These are phyloP conservation scores for Zelostemma sp. DNA, from an alignment of 1,140 invertebrate species.

Conservation along the genomic window DNA sequence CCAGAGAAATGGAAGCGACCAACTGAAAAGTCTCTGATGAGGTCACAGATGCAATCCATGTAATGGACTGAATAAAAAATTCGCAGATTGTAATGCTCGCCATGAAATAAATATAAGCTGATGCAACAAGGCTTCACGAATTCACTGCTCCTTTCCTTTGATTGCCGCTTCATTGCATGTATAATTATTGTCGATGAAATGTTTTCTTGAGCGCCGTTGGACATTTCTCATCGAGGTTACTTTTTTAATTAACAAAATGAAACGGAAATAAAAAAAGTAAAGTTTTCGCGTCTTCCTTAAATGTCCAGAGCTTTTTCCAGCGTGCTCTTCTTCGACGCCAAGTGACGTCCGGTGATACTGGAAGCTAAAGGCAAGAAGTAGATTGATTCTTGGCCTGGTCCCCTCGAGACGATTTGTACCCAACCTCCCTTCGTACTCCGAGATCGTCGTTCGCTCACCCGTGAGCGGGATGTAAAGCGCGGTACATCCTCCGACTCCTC, in stretches of 20 bases:
- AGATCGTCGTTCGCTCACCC: constrained; percentile 56
- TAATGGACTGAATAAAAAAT: constrained; percentile 67
- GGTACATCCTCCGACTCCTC: constrained; percentile 32
- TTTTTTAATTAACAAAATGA: constrained; percentile 32
- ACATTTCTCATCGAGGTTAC: neutral
- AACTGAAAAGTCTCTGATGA: constrained; percentile 35
- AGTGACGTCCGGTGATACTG: constrained; percentile 29
- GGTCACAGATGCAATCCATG: constrained; percentile 64
- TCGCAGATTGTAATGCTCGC: constrained; percentile 55
- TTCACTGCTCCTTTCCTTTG: neutral
- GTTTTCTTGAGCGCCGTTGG: no score
- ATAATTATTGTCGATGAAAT: neutral
- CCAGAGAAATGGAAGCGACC: constrained; percentile 23
- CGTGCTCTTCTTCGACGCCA: constrained; percentile 33
- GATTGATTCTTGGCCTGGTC: constrained; percentile 60
- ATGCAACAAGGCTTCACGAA: neutral
- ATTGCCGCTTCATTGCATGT: neutral
- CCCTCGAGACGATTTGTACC: constrained; percentile 63
- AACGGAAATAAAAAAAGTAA: constrained; percentile 11
- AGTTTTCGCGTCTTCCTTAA: constrained; percentile 23
- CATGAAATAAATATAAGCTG: constrained; percentile 7
- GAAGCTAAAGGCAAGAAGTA: constrained; percentile 57
- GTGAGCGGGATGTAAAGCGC: constrained; percentile 59
- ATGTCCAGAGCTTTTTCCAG: constrained; percentile 23
- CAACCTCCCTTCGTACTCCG: constrained; percentile 47